Evolutionary conservation across 2,797 vertebrate species (phyloP), one percentile per base, ranked within the genome.

Genomic region (Sandelia bainsii): DNA sequence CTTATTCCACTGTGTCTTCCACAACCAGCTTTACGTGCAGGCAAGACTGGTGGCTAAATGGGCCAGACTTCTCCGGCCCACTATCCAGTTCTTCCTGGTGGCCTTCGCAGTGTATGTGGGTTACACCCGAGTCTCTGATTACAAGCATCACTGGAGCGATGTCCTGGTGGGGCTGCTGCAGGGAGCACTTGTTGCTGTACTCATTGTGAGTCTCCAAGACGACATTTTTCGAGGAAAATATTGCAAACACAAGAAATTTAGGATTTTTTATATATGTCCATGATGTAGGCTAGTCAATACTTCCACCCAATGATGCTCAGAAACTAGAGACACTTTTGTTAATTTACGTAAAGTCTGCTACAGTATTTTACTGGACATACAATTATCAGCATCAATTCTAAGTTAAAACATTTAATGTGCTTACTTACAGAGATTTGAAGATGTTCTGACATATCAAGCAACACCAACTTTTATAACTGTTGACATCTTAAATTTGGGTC

Each of bases 91-190:
- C 93, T 95, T 97, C 92, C 93, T 98, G 82, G 87, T 98, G 84
- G 83, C 95, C 88, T 97, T 98, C 0, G 96, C 97, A 6, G 91
- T 98, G 62, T 98, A 95, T 0, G 97, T 98, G 88, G 97, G 96
- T 70, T 98, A 97, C 93, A 97, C 96, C 73, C 92, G 96, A 0
- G 95, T 98, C 56, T 96, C 96, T 0, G 97, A 98, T 91, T 96
- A 98, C 92, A 97, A 96, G 74, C 97, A 98, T 92, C 96, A 97
- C 90, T 98, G 96, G 96, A 98, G 96, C 1, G 97, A 98, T 0
- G 97, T 98, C 44, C 91, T 98, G 76, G 91, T 91, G 11, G 97
- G 97, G 74, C 93, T 98, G 79, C 92, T 98, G 79, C 97, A 98
- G 84, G 97, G 97, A 39, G 96, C 96, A 0, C 91, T 97, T 12